phyloP scores from a whole-genome alignment of 2,113 vertebrate genomes.

The Tragelaphus scriptus region DNA sequence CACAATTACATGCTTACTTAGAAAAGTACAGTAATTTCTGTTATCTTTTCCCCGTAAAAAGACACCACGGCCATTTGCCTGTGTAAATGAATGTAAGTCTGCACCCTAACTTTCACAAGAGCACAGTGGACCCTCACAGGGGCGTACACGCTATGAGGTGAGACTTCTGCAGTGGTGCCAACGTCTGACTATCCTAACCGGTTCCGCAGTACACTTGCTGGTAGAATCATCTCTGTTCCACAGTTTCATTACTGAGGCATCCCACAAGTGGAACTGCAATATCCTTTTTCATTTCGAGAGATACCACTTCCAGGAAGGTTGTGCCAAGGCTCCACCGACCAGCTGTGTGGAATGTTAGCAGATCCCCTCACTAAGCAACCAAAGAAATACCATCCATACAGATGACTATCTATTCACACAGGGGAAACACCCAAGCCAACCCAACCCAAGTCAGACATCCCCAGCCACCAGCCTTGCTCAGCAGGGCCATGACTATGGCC shows the following conservation, averaged over 20 bases:
- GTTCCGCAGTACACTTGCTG: not conserved
- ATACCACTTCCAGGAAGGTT: not conserved
- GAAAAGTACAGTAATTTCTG: not conserved
- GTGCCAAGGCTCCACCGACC: not conserved
- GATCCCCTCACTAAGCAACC: not conserved
- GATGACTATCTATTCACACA: not conserved
- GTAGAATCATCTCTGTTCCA: not conserved
- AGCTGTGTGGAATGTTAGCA: not conserved
- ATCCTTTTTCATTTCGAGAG: not conserved
- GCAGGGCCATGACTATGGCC: not conserved
- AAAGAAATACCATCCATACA: not conserved
- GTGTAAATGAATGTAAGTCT: fast-evolving
- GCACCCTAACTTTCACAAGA: not conserved
- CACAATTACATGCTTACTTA: not conserved
- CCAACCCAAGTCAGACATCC: not conserved
- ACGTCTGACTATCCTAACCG: not conserved
- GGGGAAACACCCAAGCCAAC: not conserved
- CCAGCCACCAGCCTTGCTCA: not conserved
- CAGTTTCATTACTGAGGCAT: not conserved
- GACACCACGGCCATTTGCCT: not conserved
- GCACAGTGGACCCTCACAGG: not conserved
- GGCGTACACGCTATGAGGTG: not conserved
- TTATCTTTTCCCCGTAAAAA: not conserved
- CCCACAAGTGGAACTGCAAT: not conserved
- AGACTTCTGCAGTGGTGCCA: not conserved